phyloP scores from a whole-genome alignment of 1,140 invertebrate genomes.

The Melipona quadrifasciata region DNA sequence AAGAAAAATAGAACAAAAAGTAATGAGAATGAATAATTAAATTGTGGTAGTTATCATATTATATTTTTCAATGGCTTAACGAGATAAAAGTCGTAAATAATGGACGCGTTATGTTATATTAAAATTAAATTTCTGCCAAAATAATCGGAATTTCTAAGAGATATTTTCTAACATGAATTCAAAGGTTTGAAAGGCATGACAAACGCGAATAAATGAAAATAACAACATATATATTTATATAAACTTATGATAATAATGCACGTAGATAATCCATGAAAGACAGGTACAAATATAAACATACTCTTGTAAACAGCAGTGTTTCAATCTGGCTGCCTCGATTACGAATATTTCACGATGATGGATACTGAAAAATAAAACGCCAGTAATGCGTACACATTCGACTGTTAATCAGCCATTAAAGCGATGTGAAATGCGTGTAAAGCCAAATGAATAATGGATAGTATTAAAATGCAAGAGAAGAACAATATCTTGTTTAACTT shows the following conservation, averaged over 20 bases:
- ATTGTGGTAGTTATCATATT: not conserved
- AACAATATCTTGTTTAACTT: no score
- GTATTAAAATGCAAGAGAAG: not conserved
- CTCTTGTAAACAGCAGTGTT: not conserved
- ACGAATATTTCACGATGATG: conserved; percentile 70
- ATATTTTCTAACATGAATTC: not conserved
- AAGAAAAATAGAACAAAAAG: not conserved
- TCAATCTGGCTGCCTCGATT: conserved; percentile 51
- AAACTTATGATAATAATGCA: conserved; percentile 56
- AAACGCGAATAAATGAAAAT: conserved; percentile 35
- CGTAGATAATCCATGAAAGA: conserved; percentile 37
- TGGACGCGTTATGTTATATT: not conserved
- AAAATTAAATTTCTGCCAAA: not conserved
- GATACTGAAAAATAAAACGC: conserved; percentile 71
- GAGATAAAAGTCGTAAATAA: not conserved
- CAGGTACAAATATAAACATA: conserved; percentile 51
- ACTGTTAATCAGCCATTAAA: not conserved
- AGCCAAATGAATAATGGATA: not conserved
- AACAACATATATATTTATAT: conserved; percentile 58
- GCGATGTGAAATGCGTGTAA: not conserved
- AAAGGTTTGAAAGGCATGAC: not conserved
- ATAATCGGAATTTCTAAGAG: not conserved
- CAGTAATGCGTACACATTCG: conserved; percentile 26
- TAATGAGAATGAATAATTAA: not conserved
- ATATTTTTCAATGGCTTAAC: conserved; percentile 11